phyloP scores from a whole-genome alignment of 2,797 vertebrate species.

The Oreonectes daqikongensis region DNA sequence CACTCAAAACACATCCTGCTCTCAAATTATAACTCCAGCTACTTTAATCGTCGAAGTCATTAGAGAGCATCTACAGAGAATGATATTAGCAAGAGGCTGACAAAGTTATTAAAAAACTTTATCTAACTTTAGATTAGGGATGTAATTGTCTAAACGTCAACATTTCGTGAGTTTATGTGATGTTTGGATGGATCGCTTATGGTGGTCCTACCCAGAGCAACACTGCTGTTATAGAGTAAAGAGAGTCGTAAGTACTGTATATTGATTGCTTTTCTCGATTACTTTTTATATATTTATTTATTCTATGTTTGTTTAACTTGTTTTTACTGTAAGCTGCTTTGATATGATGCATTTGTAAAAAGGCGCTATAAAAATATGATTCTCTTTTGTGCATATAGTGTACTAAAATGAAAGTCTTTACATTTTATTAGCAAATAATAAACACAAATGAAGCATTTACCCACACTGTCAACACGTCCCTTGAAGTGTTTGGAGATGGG shows the following conservation, averaged over 20 bases:
- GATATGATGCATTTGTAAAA: too few relatives aligned
- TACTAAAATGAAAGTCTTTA: too few relatives aligned
- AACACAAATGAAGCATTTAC: too few relatives aligned
- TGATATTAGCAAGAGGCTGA: slow-evolving; percentile 14
- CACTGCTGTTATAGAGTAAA: neutral
- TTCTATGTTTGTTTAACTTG: too few relatives aligned
- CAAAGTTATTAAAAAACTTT: slow-evolving; percentile 34
- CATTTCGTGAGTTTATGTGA: neutral
- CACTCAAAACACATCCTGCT: slow-evolving; percentile 31
- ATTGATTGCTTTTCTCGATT: too few relatives aligned
- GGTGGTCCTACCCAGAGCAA: neutral
- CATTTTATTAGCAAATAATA: too few relatives aligned
- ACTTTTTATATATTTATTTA: too few relatives aligned
- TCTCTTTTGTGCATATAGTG: too few relatives aligned
- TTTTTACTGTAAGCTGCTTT: too few relatives aligned
- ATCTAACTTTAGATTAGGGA: slow-evolving; percentile 7
- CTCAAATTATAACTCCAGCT: slow-evolving; percentile 9
- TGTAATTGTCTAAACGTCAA: neutral
- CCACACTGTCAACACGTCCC: neutral
- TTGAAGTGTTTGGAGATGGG: neutral
- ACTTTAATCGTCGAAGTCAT: slow-evolving; percentile 19
- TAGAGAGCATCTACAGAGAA: slow-evolving; percentile 13
- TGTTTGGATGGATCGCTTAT: neutral
- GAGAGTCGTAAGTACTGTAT: neutral
- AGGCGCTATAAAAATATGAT: too few relatives aligned